A percentile compares a stretch with the other conserved stretches of the same genome.
These are phyloP conservation scores for Carpatolechia fugitivella DNA, from an alignment of 2,888 invertebrate genomes.

Conservation along the genomic window DNA sequence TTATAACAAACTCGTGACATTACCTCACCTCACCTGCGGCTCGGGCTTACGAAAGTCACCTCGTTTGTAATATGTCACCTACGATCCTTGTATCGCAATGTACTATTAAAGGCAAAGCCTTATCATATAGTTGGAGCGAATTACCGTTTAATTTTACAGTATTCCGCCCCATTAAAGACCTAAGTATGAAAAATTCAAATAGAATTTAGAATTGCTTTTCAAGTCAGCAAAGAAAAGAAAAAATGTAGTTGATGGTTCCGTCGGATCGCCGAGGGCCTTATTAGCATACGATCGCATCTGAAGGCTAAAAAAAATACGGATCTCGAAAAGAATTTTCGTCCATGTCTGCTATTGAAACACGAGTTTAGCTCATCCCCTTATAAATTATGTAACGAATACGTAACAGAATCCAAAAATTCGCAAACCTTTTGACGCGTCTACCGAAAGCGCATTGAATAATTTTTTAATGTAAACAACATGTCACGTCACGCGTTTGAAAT, in stretches of 20 bases:
- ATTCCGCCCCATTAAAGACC: too few species aligned
- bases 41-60: too few species aligned
- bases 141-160: too few species aligned
- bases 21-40: too few species aligned
- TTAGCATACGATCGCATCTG: slow-evolving; percentile 60
- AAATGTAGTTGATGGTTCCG: slow-evolving; percentile 36
- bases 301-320: slow-evolving; percentile 56
- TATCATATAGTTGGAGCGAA: too few species aligned
- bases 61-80: too few species aligned
- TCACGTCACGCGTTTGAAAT: background rate
- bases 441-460: background rate
- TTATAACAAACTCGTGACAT: too few species aligned
- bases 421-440: slow-evolving; percentile 30
- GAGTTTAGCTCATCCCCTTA: slow-evolving; percentile 55
- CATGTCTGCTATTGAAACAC: slow-evolving; percentile 43
- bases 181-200: background rate
- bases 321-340: slow-evolving; percentile 43
- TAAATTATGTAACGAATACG: slow-evolving; percentile 58
- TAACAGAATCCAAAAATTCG: slow-evolving; percentile 42
- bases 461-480: slow-evolving; percentile 6
- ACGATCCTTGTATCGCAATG: too few species aligned
- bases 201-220: background rate
- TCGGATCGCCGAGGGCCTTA: slow-evolving; percentile 45
- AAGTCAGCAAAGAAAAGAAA: slow-evolving; percentile 13
- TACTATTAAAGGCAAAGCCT: too few species aligned